phyloP scores from a whole-genome alignment of 2,113 vertebrate genomes.

The Cinclus mexicanus region DNA sequence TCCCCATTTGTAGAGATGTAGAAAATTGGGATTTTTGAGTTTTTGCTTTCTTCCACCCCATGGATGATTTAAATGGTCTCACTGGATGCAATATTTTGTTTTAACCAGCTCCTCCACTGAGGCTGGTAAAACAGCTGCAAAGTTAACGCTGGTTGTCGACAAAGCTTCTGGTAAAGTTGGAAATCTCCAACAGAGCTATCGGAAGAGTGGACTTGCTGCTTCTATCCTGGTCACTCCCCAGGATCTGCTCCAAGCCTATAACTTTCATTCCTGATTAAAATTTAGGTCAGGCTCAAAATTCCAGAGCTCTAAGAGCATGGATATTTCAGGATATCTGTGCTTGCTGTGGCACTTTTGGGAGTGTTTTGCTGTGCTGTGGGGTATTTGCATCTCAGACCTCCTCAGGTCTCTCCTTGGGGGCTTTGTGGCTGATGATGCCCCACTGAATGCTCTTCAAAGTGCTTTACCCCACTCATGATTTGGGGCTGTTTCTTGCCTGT shows the following conservation, averaged over 20 bases:
- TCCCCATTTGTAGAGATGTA: neutral
- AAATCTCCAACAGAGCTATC: fast-evolving
- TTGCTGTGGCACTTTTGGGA: neutral
- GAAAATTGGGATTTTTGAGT: neutral
- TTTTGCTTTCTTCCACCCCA: neutral
- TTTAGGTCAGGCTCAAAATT: neutral
- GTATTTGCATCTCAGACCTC: neutral
- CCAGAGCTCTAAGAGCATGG: neutral
- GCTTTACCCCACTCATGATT: neutral
- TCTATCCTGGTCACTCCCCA: neutral
- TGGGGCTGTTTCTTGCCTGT: neutral
- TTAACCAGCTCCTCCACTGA: neutral
- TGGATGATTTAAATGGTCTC: neutral
- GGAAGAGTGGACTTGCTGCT: neutral
- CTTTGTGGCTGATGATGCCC: neutral
- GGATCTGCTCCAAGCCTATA: neutral
- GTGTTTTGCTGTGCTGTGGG: neutral
- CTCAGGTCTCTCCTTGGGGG: neutral
- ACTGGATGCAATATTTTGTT: neutral
- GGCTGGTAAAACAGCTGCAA: neutral
- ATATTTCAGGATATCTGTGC: neutral
- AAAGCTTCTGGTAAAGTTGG: neutral
- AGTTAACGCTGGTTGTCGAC: fast-evolving
- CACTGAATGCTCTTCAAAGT: neutral
- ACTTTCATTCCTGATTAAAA: neutral